phyloP scores from a whole-genome alignment of 2,888 invertebrate genomes.

The Labia minor region DNA sequence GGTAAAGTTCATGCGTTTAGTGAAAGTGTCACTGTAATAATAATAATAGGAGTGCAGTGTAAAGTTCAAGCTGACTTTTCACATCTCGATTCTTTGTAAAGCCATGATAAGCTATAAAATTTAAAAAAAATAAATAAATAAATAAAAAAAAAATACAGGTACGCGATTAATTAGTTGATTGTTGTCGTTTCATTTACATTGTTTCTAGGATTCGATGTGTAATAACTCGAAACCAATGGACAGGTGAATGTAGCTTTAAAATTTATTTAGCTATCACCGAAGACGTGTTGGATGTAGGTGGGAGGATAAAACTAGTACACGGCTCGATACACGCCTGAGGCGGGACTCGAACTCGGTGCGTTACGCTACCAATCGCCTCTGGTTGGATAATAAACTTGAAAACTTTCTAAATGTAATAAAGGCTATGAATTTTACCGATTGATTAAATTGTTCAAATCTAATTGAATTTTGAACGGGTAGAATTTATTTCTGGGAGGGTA shows the following conservation, averaged over 20 bases:
- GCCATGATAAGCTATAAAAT: neutral
- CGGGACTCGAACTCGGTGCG: neutral
- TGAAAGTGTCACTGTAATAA: neutral
- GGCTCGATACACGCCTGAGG: neutral
- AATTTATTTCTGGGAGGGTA: too few species aligned
- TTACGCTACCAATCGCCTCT: neutral
- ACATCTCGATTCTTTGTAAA: too few species aligned
- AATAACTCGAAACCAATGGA: too few species aligned
- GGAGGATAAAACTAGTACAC: neutral
- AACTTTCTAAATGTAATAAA: neutral
- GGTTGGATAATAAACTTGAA: neutral
- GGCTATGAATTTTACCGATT: too few species aligned
- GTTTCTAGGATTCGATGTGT: too few species aligned
- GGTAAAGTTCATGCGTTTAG: neutral
- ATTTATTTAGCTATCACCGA: neutral
- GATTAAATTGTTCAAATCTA: too few species aligned
- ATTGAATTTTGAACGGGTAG: too few species aligned
- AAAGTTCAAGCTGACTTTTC: neutral
- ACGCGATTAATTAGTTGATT: too few species aligned
- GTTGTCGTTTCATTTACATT: too few species aligned
- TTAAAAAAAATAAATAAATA: neutral
- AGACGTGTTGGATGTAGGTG: neutral
- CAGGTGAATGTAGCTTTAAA: neutral
- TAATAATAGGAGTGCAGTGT: neutral
- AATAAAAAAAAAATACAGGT: too few species aligned